Evolutionary conservation across 2,113 vertebrate species (phyloP).

Genomic region (Crocuta crocuta): DNA sequence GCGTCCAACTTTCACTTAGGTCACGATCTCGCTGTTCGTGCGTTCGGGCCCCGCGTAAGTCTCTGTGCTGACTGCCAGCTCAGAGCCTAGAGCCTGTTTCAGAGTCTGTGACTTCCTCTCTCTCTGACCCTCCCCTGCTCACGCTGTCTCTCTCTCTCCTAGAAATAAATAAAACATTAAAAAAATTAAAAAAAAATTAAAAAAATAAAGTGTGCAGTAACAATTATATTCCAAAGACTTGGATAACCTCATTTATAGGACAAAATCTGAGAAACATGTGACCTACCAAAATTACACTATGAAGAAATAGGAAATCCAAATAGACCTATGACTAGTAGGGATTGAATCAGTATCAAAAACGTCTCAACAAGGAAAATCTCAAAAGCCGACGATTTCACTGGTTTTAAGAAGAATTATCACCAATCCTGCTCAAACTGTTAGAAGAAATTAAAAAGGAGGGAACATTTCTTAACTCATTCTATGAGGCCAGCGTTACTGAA

Average conservation of each 20-base stretch:
- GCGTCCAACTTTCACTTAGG: too few relatives aligned
- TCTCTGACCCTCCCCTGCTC: too few relatives aligned
- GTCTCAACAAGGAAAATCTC: not conserved
- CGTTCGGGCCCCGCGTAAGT: too few relatives aligned
- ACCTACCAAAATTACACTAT: not conserved
- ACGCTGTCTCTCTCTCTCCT: too few relatives aligned
- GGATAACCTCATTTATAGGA: not conserved
- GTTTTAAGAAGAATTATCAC: not conserved
- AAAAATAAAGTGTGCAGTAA: not conserved
- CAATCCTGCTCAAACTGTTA: not conserved
- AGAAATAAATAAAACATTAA: too few relatives aligned
- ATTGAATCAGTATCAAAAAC: not conserved
- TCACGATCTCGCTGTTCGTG: too few relatives aligned
- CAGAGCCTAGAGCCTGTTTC: too few relatives aligned
- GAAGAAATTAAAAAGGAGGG: not conserved
- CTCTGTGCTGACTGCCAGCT: too few relatives aligned
- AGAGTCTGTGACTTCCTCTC: too few relatives aligned
- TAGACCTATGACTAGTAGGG: not conserved
- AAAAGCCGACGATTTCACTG: not conserved
- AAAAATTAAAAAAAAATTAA: too few relatives aligned
- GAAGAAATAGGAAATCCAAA: not conserved
- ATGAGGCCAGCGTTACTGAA: not conserved
- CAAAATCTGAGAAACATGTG: not conserved
- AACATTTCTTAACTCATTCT: not conserved
- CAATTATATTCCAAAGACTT: not conserved